A percentile compares a stretch with the other conserved stretches of the same genome.
Conservation (phyloP, 2,797 vertebrate genomes). For the Lepidocolaptes lacrymiger region DNA sequence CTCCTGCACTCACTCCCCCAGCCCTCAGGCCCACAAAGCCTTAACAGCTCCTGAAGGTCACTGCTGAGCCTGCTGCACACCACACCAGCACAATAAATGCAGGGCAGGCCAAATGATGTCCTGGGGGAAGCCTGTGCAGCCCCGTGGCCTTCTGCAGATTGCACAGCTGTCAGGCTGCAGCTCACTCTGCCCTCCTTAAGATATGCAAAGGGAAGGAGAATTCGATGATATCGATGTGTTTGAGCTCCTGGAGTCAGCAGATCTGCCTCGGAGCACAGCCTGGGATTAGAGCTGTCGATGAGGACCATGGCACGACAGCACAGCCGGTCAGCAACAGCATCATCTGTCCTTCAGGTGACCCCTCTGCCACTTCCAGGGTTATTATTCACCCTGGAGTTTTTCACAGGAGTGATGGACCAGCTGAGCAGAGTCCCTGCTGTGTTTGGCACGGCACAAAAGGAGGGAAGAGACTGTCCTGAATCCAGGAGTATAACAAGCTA, state of each 20-base stretch:
- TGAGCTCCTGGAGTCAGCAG: slow-evolving; percentile 41
- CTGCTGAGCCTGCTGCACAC: neutral
- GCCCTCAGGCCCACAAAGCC: neutral
- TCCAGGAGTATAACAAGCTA: neutral
- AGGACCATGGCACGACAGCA: neutral
- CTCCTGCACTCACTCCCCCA: neutral
- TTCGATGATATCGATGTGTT: slow-evolving; percentile 35
- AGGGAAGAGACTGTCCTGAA: neutral
- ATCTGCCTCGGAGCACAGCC: neutral
- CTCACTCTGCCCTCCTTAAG: neutral
- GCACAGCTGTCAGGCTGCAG: slow-evolving; percentile 25
- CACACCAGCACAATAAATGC: neutral
- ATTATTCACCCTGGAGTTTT: accelerated
- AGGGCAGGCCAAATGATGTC: slow-evolving; percentile 1
- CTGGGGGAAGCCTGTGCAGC: neutral
- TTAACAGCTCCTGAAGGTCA: slow-evolving; percentile 1
- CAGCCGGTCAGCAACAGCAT: neutral
- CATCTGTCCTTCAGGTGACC: neutral
- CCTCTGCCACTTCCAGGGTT: neutral
- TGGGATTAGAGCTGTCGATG: slow-evolving; percentile 21
- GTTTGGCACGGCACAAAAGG: accelerated
- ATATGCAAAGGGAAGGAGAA: slow-evolving; percentile 27
- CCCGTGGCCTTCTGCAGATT: neutral
- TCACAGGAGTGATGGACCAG: neutral
- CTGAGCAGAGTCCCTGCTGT: neutral